These are phyloP conservation scores for Zoanthus sansibaricus DNA, from an alignment of 92 coral and sea anemone genomes.

Conservation along the genomic window DNA sequence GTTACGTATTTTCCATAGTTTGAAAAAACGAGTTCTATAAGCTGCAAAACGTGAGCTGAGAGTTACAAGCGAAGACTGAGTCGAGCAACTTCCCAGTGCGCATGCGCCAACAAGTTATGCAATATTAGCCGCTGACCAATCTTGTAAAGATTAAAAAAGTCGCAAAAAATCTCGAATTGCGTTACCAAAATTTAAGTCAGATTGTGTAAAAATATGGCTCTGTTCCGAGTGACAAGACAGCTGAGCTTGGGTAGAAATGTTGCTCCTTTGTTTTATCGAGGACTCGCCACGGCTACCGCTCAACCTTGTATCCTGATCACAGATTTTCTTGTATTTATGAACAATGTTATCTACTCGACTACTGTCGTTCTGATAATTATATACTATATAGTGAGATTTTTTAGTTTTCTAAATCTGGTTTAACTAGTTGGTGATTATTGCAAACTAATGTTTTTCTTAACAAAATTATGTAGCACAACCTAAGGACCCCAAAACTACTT, in stretches of 20 bases:
- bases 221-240: conserved; percentile 52
- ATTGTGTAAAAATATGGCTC: conserved; percentile 46
- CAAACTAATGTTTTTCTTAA: conserved; percentile 34
- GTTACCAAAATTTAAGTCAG: background rate
- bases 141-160: background rate
- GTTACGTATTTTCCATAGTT: conserved; percentile 15
- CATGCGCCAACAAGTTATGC: conserved; percentile 18
- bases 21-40: background rate
- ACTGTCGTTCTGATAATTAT: background rate
- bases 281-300: conserved; percentile 54
- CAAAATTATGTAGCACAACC: conserved; percentile 17
- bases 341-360: background rate
- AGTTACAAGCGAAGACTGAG: background rate
- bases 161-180: background rate
- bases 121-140: conserved; percentile 32
- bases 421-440: background rate
- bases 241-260: conserved; percentile 39
- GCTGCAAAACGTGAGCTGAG: conserved; percentile 12
- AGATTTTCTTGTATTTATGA: background rate
- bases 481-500: conserved; percentile 57
- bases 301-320: conserved; percentile 60
- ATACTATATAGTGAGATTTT: too few relatives aligned
- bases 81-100: background rate
- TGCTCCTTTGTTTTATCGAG: conserved; percentile 54
- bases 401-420: too few relatives aligned